These are phyloP conservation scores for Salpingus planirostris DNA, from an alignment of 2,888 invertebrate species.

Conservation along the genomic window DNA sequence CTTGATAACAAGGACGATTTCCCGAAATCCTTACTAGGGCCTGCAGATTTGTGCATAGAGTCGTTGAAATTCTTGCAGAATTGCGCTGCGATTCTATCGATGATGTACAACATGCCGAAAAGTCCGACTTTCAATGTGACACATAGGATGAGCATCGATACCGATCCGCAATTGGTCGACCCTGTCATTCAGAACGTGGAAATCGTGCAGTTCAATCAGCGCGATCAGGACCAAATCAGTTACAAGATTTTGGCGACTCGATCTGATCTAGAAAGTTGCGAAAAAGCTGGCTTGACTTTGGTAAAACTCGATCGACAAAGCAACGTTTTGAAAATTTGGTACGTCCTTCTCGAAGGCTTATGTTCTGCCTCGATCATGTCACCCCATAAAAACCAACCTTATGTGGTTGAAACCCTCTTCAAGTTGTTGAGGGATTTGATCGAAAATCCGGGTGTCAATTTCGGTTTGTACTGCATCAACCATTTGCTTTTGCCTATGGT, in stretches of 20 bases:
- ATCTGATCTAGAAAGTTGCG: conserved; percentile 36
- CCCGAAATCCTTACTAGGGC: conserved; percentile 25
- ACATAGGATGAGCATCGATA: conserved; percentile 70
- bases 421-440: conserved; percentile 70
- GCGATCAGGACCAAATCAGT: conserved; percentile 55
- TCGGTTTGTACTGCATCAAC: conserved; percentile 87
- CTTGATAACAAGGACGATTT: conserved; percentile 32
- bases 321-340: conserved; percentile 85
- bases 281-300: conserved; percentile 48
- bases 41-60: conserved; percentile 59
- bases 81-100: conserved; percentile 78
- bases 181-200: conserved; percentile 66
- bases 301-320: conserved; percentile 67
- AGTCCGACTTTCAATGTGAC: conserved; percentile 89
- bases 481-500: conserved; percentile 85
- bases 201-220: conserved; percentile 48
- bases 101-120: conserved; percentile 92
- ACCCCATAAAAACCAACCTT: conserved; percentile 67
- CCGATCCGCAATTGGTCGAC: conserved; percentile 72
- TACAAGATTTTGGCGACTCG: conserved; percentile 53
- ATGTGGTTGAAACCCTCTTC: conserved; percentile 80
- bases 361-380: conserved; percentile 74
- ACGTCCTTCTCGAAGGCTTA: conserved; percentile 77
- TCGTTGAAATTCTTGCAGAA: conserved; percentile 78
- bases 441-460: conserved; percentile 75